A percentile compares a stretch with the other conserved stretches of the same genome.
phyloP scores from a whole-genome alignment of 2,113 vertebrate species.

The Rhinopomastus cyanomelas region DNA sequence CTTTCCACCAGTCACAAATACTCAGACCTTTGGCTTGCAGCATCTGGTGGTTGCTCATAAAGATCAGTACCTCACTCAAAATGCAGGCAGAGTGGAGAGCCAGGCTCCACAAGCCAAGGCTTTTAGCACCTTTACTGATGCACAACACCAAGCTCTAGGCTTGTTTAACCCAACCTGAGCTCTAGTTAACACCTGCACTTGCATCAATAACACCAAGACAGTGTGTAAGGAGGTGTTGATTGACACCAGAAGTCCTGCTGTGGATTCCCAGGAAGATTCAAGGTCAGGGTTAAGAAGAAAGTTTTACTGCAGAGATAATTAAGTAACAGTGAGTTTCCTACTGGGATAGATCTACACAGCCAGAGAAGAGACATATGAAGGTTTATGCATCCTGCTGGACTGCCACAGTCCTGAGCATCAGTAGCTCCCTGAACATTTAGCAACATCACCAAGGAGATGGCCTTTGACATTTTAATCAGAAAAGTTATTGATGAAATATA shows the following conservation, averaged over 20 bases:
- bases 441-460: not conserved
- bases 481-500: not conserved
- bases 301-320: not conserved
- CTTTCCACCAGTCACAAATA: not conserved
- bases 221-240: not conserved
- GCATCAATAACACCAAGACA: not conserved
- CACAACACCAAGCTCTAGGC: not conserved
- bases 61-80: not conserved
- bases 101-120: not conserved
- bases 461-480: not conserved
- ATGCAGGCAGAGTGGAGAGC: not conserved
- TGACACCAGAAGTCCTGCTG: not conserved
- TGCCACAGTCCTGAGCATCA: not conserved
- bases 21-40: not conserved
- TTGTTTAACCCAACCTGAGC: not conserved
- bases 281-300: not conserved
- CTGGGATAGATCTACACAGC: not conserved
- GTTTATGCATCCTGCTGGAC: not conserved
- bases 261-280: not conserved
- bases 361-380: not conserved
- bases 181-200: not conserved
- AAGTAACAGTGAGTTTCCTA: not conserved
- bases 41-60: not conserved
- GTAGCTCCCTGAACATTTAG: not conserved
- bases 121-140: not conserved